These are phyloP conservation scores for Alethe castanea DNA, from an alignment of 2,113 vertebrate species.

Conservation along the genomic window DNA sequence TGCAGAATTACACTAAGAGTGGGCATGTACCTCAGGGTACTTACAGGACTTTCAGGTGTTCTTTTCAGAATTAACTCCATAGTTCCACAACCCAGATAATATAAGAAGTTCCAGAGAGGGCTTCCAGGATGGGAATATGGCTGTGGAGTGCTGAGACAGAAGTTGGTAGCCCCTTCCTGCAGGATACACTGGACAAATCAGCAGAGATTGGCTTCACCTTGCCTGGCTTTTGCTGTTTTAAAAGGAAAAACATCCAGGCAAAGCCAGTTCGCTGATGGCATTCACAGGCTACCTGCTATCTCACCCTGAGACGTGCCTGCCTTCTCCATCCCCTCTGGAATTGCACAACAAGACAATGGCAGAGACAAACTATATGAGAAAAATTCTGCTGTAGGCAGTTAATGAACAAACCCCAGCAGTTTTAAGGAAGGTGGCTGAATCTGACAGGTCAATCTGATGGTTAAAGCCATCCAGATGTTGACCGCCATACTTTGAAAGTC, in stretches of 20 bases:
- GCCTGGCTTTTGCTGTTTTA: neutral
- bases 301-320: neutral
- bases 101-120: neutral
- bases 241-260: neutral
- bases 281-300: neutral
- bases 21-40: neutral
- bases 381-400: neutral
- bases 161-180: neutral
- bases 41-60: slow-evolving; percentile 5
- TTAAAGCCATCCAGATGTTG: neutral
- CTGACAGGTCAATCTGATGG: neutral
- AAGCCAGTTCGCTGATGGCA: neutral
- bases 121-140: neutral
- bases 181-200: neutral
- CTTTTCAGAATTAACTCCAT: neutral
- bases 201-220: neutral
- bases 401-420: neutral
- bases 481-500: neutral
- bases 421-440: neutral
- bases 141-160: neutral
- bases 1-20: neutral
- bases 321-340: neutral
- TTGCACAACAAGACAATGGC: neutral
- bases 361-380: neutral
- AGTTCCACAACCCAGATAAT: neutral